A percentile compares a stretch with the other conserved stretches of the same genome.
phyloP scores from a whole-genome alignment of 2,797 vertebrate genomes.

The Tangara arthus region DNA sequence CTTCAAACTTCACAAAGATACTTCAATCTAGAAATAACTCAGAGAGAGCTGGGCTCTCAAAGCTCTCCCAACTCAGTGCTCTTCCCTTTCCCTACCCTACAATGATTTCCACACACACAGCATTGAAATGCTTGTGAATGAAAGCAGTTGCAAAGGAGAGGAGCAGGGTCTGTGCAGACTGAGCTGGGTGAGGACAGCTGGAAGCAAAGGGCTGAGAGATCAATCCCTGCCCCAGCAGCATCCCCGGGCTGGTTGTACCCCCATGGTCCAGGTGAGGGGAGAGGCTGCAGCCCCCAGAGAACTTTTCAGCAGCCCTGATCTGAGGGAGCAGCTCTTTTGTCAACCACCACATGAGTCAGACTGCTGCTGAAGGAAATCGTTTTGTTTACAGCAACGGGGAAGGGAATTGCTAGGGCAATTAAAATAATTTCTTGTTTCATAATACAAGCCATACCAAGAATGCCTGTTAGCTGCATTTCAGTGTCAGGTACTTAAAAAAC shows the following conservation, averaged over 20 bases:
- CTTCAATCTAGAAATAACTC: neutral
- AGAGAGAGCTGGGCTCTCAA: neutral
- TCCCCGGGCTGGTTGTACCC: neutral
- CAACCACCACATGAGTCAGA: neutral
- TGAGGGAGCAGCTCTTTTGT: neutral
- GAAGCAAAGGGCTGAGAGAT: neutral
- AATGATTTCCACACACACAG: neutral
- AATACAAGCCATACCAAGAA: constrained; percentile 14
- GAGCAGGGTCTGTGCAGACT: neutral
- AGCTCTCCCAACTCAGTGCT: neutral
- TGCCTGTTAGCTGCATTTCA: constrained; percentile 25
- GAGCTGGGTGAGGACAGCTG: neutral
- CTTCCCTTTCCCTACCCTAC: neutral
- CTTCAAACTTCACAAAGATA: neutral
- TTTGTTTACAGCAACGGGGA: constrained; percentile 30
- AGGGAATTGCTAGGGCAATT: constrained; percentile 56
- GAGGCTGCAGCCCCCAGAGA: neutral
- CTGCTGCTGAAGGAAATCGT: neutral
- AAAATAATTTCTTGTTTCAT: constrained; percentile 62
- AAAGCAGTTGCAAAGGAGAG: neutral
- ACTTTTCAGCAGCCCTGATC: neutral
- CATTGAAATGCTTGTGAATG: neutral
- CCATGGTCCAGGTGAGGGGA: neutral
- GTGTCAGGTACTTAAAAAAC: constrained; percentile 37
- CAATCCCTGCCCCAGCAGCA: neutral